A percentile compares a stretch with the other conserved stretches of the same genome.
These are phyloP conservation scores for Opisthograptis luteolata DNA, from an alignment of 2,888 invertebrate species.

Conservation along the genomic window DNA sequence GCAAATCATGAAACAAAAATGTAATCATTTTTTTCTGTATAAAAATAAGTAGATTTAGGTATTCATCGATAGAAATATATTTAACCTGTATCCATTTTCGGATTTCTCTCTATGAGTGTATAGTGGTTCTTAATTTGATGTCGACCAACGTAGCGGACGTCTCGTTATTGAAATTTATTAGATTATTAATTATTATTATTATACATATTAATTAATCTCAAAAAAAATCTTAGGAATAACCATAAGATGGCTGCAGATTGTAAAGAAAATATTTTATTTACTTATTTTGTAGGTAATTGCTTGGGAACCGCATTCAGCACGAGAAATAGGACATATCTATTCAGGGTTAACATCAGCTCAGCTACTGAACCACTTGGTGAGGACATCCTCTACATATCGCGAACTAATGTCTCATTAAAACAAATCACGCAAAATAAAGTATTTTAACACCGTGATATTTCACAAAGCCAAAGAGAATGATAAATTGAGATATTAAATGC, in stretches of 20 bases:
- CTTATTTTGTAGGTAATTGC: conserved; percentile 78
- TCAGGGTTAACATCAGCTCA: conserved; percentile 58
- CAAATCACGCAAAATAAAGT: conserved; percentile 55
- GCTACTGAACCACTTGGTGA: conserved; percentile 46
- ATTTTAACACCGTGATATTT: conserved; percentile 80
- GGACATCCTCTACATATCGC: conserved; percentile 74
- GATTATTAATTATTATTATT: conserved; percentile 79
- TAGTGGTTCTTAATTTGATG: conserved; percentile 83
- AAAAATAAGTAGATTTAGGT: conserved; percentile 77
- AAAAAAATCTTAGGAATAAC: conserved; percentile 77
- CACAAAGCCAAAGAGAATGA: conserved; percentile 80
- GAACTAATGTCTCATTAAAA: conserved; percentile 57
- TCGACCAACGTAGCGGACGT: conserved; percentile 84
- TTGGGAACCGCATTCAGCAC: conserved; percentile 66
- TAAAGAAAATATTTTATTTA: conserved; percentile 81
- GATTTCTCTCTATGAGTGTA: conserved; percentile 84
- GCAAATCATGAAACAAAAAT: conserved; percentile 75
- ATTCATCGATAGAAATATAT: conserved; percentile 82
- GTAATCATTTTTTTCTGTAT: conserved; percentile 79
- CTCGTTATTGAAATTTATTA: conserved; percentile 83
- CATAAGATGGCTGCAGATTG: conserved; percentile 83
- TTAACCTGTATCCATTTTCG: conserved; percentile 83
- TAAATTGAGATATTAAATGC: conserved; percentile 52
- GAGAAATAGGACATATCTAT: conserved; percentile 71
- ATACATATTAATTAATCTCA: conserved; percentile 67